These are phyloP conservation scores for Lepisosteus oculatus DNA, from an alignment of 2,113 vertebrate species.

Conservation along the genomic window DNA sequence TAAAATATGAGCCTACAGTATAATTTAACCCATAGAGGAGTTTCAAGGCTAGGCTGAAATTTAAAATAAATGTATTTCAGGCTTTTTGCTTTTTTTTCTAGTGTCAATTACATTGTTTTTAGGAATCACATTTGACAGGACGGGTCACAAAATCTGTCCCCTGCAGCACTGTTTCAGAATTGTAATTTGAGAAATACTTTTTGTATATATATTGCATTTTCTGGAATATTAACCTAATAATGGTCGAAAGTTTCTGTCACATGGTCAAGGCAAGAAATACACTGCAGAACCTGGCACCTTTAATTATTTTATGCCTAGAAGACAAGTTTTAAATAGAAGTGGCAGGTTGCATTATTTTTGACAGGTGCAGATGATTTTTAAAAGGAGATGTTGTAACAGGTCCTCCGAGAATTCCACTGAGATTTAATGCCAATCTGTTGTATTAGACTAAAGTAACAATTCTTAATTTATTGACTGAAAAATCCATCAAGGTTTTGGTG, in stretches of 20 bases:
- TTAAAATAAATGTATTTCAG: conserved; percentile 10
- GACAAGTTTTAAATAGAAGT: conserved; percentile 87
- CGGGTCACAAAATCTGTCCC: conserved; percentile 76
- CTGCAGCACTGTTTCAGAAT: conserved; percentile 75
- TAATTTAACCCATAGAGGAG: background rate
- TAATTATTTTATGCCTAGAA: conserved; percentile 90
- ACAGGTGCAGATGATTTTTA: conserved; percentile 83
- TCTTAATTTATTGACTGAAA: conserved; percentile 28
- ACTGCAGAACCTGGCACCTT: conserved; percentile 73
- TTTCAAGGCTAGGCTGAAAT: conserved; percentile 12
- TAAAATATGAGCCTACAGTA: background rate
- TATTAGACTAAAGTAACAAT: conserved; percentile 16
- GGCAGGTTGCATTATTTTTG: conserved; percentile 80
- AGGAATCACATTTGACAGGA: conserved; percentile 83
- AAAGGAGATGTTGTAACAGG: conserved; percentile 70
- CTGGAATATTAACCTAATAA: conserved; percentile 80
- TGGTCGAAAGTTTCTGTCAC: conserved; percentile 69
- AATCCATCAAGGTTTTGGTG: conserved; percentile 20
- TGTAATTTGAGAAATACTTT: conserved; percentile 62
- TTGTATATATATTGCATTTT: conserved; percentile 52
- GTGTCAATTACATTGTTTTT: conserved; percentile 46
- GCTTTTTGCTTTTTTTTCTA: conserved; percentile 8
- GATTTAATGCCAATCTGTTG: conserved; percentile 42
- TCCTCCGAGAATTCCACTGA: conserved; percentile 74
- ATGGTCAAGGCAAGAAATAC: conserved; percentile 64